These are phyloP conservation scores for Serrognathus titanus DNA, from an alignment of 2,888 invertebrate genomes.

Conservation along the genomic window DNA sequence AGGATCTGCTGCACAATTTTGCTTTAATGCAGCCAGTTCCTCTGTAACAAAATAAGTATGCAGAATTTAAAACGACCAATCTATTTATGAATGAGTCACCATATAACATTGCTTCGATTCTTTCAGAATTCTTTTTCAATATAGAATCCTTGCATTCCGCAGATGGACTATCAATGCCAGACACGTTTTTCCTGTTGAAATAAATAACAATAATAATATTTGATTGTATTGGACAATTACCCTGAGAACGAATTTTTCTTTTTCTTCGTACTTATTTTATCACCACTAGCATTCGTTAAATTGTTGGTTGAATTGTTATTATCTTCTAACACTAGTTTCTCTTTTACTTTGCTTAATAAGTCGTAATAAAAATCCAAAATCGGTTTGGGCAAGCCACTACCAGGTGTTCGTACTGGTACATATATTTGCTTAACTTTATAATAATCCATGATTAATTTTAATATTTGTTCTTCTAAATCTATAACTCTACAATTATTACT, in stretches of 20 bases:
- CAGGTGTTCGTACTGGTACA: slow-evolving; percentile 42
- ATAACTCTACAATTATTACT: slow-evolving; percentile 33
- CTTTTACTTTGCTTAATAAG: slow-evolving; percentile 27
- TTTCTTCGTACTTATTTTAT: too few relatives aligned
- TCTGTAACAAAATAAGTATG: neutral
- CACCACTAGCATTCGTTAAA: too few relatives aligned
- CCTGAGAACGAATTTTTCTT: too few relatives aligned
- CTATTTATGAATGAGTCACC: slow-evolving; percentile 21
- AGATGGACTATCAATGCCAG: too few relatives aligned
- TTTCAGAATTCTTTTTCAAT: slow-evolving; percentile 20
- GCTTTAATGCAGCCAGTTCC: slow-evolving; percentile 2
- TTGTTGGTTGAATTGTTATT: too few relatives aligned
- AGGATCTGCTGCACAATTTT: neutral
- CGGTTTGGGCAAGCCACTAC: slow-evolving; percentile 37
- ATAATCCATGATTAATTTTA: slow-evolving; percentile 40
- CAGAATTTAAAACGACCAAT: neutral
- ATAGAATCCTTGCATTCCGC: slow-evolving; percentile 3
- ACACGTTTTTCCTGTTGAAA: neutral
- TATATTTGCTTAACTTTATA: slow-evolving; percentile 44
- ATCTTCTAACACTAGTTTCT: slow-evolving; percentile 7
- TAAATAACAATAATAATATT: neutral
- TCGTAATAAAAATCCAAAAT: slow-evolving; percentile 39
- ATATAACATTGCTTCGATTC: slow-evolving; percentile 29
- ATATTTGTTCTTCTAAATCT: slow-evolving; percentile 40
- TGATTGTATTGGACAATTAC: too few relatives aligned